These are phyloP conservation scores for Bradypus variegatus DNA, from an alignment of 2,797 vertebrate genomes.

Conservation along the genomic window DNA sequence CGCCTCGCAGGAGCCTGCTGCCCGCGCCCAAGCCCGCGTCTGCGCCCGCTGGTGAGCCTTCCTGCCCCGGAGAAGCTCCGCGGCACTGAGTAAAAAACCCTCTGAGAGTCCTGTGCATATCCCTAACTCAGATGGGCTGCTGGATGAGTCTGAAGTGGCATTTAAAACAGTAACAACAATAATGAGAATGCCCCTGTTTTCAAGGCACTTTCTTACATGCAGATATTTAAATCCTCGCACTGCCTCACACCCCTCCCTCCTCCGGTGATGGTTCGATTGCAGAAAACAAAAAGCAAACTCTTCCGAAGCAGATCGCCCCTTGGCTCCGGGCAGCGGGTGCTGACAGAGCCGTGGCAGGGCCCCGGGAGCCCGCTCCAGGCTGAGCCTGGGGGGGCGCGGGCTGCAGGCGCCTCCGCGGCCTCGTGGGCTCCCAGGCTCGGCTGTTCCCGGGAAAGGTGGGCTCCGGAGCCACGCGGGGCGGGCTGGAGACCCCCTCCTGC, in stretches of 20 bases:
- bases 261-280: neutral
- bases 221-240: neutral
- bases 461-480: no score
- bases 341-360: no score
- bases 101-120: neutral
- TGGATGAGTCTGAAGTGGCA: neutral
- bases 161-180: neutral
- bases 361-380: no score
- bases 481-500: no score
- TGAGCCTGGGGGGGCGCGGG: no score
- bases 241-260: neutral
- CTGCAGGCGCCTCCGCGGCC: no score
- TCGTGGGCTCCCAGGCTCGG: no score
- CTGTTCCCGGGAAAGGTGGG: no score
- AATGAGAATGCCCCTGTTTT: neutral
- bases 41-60: conserved; percentile 77
- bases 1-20: conserved; percentile 82
- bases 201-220: neutral
- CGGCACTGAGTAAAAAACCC: neutral
- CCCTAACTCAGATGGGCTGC: neutral
- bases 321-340: neutral
- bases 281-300: neutral
- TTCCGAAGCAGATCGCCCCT: neutral
- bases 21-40: conserved; percentile 77
- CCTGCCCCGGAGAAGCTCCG: neutral